A percentile compares a stretch with the other conserved stretches of the same genome.
Evolutionary conservation across 2,113 vertebrate species (phyloP).

Genomic region (Austrofundulus limnaeus): DNA sequence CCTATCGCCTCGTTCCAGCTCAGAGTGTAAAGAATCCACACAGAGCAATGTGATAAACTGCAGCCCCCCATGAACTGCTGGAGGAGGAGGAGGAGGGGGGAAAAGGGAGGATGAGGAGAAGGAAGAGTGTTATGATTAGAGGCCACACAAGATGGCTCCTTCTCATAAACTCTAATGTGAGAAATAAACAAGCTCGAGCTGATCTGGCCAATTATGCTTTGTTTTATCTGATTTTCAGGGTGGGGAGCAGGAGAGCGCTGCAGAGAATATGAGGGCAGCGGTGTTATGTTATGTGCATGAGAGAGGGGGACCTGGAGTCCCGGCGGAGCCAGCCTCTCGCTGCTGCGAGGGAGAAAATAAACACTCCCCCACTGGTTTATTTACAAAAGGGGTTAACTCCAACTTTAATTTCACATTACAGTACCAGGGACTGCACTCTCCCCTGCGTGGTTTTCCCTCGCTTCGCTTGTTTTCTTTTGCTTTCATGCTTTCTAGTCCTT

Average conservation of each 20-base stretch:
- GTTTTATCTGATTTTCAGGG: constrained; percentile 65
- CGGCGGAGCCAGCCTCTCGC: constrained; percentile 61
- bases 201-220: constrained; percentile 66
- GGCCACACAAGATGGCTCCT: constrained; percentile 81
- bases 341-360: constrained; percentile 74
- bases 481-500: constrained; percentile 19
- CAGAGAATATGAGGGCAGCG: constrained; percentile 48
- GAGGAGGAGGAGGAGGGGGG: constrained; percentile 27
- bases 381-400: constrained; percentile 72
- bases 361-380: constrained; percentile 70
- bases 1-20: constrained; percentile 54
- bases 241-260: constrained; percentile 25
- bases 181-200: constrained; percentile 71
- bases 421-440: constrained; percentile 53
- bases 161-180: constrained; percentile 78
- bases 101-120: constrained; percentile 43
- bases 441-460: constrained; percentile 16
- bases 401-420: constrained; percentile 68
- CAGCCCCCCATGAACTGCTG: constrained; percentile 34
- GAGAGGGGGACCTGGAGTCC: constrained; percentile 55
- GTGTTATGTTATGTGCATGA: constrained; percentile 61
- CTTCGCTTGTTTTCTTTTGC: constrained; percentile 10
- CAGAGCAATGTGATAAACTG: constrained; percentile 65
- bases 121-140: constrained; percentile 62
- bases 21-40: constrained; percentile 46